phyloP scores from a whole-genome alignment of 2,797 vertebrate species.

The Cirrhinus molitorella region DNA sequence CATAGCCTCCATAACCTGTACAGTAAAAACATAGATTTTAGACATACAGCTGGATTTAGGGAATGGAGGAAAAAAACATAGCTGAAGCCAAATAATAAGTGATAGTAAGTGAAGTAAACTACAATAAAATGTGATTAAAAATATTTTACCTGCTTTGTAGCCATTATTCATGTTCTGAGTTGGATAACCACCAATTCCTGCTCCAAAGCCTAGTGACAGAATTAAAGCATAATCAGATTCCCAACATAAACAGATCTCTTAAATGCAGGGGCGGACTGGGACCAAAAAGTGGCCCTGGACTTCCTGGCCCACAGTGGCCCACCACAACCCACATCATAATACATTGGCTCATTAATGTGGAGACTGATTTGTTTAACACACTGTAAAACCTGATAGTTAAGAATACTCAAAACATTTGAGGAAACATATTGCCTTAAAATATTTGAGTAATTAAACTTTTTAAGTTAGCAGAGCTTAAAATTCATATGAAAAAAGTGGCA shows the following conservation, averaged over 20 bases:
- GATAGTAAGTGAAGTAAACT: not conserved
- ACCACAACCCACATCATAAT: too few relatives aligned
- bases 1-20: constrained; percentile 60
- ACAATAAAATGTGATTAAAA: not conserved
- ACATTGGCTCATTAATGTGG: too few relatives aligned
- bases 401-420: too few relatives aligned
- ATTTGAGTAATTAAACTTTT: too few relatives aligned
- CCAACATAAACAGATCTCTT: not conserved
- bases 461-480: too few relatives aligned
- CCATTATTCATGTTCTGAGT: constrained; percentile 63
- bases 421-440: too few relatives aligned
- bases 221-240: not conserved
- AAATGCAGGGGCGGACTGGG: too few relatives aligned
- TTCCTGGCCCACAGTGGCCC: too few relatives aligned
- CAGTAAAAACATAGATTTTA: not conserved
- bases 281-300: too few relatives aligned
- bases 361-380: too few relatives aligned
- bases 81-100: not conserved
- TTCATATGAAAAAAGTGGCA: too few relatives aligned
- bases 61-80: not conserved
- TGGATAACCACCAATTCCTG: constrained; percentile 60
- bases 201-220: constrained; percentile 62
- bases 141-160: constrained; percentile 58
- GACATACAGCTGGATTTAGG: not conserved
- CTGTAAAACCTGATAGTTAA: too few relatives aligned